phyloP scores from a whole-genome alignment of 2,888 invertebrate genomes.

The Drosophila tripunctata region DNA sequence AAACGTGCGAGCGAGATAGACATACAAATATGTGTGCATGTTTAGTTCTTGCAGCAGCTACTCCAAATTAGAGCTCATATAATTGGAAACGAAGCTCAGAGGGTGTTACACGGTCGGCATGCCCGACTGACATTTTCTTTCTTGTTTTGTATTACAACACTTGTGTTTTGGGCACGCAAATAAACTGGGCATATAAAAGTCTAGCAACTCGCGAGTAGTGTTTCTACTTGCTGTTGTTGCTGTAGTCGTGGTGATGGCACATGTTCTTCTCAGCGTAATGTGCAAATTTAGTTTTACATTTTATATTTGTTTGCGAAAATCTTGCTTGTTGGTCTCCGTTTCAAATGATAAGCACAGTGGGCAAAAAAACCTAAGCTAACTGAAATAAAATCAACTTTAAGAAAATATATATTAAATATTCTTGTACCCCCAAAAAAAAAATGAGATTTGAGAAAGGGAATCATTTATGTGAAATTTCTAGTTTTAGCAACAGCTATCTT shows the following conservation, averaged over 20 bases:
- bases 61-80: too few relatives aligned
- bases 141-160: too few relatives aligned
- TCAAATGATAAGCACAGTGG: conserved; percentile 25
- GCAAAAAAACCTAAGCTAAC: background rate
- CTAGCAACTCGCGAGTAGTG: conserved; percentile 1
- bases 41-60: too few relatives aligned
- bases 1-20: too few relatives aligned
- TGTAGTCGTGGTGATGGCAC: conserved; percentile 41
- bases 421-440: background rate
- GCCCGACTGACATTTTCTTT: too few relatives aligned
- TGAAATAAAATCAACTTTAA: background rate
- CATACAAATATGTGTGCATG: too few relatives aligned
- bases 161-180: too few relatives aligned
- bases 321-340: conserved; percentile 30
- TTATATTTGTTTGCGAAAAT: conserved; percentile 67
- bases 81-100: too few relatives aligned
- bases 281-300: conserved; percentile 78
- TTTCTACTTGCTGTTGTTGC: conserved; percentile 28
- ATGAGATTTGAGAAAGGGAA: background rate
- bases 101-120: too few relatives aligned
- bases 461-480: background rate
- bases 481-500: background rate
- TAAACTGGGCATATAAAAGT: background rate
- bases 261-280: conserved; percentile 61
- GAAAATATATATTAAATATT: background rate